phyloP scores from a whole-genome alignment of 2,113 vertebrate genomes.

The Solea senegalensis region DNA sequence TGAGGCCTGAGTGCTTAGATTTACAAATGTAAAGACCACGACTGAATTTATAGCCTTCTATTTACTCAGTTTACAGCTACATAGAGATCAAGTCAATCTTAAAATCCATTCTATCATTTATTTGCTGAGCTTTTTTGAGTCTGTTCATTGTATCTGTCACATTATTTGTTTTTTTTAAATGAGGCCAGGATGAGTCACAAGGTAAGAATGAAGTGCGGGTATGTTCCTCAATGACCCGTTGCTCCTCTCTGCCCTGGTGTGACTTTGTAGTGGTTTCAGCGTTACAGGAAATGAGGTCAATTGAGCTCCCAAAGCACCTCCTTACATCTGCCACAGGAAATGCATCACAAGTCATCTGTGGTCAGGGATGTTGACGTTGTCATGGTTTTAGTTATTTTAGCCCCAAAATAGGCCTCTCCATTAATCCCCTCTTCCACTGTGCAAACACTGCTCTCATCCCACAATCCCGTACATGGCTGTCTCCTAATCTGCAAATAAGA shows the following conservation, averaged over 20 bases:
- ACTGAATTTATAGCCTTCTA: too few species aligned
- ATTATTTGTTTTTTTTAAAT: constrained; percentile 24
- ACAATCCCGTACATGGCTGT: constrained; percentile 22
- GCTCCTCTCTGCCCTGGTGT: constrained; percentile 28
- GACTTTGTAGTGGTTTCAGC: constrained; percentile 52
- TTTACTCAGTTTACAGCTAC: background rate
- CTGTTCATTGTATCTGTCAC: background rate
- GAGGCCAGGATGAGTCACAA: background rate
- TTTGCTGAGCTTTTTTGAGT: constrained; percentile 10
- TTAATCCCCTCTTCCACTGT: constrained; percentile 66
- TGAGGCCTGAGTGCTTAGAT: too few species aligned
- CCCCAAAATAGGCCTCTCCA: constrained; percentile 70
- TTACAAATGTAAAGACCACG: too few species aligned
- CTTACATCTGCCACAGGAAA: constrained; percentile 68
- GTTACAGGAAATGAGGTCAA: constrained; percentile 76
- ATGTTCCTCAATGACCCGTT: constrained; percentile 41
- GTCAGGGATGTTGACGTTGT: constrained; percentile 71
- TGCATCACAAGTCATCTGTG: constrained; percentile 70
- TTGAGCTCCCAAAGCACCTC: constrained; percentile 58
- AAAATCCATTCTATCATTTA: background rate
- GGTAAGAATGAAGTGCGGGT: constrained; percentile 23
- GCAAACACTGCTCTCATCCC: constrained; percentile 60
- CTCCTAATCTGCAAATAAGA: constrained; percentile 64
- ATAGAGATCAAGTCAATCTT: background rate
- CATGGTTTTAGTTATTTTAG: constrained; percentile 69